These are phyloP conservation scores for Drosophila bipectinata DNA, from an alignment of 1,140 invertebrate genomes.

Conservation along the genomic window DNA sequence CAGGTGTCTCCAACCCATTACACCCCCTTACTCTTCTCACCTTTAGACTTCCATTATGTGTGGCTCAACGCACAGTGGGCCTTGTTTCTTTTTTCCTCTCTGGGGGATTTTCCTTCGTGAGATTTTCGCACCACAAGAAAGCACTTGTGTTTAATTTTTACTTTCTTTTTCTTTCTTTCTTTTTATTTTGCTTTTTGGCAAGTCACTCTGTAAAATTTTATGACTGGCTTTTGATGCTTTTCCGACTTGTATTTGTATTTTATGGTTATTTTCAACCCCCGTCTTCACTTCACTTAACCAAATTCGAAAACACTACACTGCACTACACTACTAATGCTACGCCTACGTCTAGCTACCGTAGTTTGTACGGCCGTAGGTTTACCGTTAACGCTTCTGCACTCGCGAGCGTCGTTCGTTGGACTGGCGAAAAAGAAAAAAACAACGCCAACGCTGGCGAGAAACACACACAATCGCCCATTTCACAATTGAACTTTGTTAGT, in stretches of 20 bases:
- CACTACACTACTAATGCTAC: conserved; percentile 18
- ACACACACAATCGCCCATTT: conserved; percentile 41
- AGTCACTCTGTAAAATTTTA: conserved; percentile 18
- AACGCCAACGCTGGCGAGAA: conserved; percentile 11
- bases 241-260: conserved; percentile 24
- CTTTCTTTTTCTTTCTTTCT: conserved; percentile 9
- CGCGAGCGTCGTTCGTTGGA: conserved; percentile 64
- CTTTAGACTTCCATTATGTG: conserved; percentile 19
- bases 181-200: neutral
- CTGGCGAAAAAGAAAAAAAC: conserved; percentile 63
- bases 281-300: conserved; percentile 28
- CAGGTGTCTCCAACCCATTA: neutral
- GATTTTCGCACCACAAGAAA: conserved; percentile 51
- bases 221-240: conserved; percentile 35
- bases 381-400: conserved; percentile 59
- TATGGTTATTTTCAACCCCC: conserved; percentile 32
- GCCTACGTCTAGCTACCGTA: conserved; percentile 9
- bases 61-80: conserved; percentile 20
- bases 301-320: conserved; percentile 30
- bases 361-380: conserved; percentile 7
- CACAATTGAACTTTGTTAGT: conserved; percentile 65
- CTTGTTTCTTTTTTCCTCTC: conserved; percentile 25
- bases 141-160: conserved; percentile 11
- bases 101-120: conserved; percentile 19
- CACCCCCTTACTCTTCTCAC: neutral